Conservation (phyloP, 2,888 invertebrate genomes). For the Yponomeuta evonymella region DNA sequence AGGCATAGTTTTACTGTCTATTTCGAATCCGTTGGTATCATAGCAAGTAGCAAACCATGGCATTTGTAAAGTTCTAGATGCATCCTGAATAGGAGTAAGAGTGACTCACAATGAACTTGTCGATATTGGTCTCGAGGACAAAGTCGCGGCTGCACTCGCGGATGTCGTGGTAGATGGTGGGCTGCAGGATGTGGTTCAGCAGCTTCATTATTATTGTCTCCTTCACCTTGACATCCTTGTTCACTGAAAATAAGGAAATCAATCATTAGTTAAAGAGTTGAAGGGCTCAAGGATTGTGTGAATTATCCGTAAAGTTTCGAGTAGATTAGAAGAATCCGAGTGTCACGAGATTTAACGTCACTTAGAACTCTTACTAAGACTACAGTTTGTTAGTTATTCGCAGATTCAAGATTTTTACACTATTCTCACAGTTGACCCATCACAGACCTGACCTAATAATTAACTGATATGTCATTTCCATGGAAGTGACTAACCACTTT, state of each 20-base stretch:
- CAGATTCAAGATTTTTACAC: too few species aligned
- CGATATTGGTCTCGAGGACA: constrained; percentile 74
- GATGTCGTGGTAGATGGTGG: constrained; percentile 76
- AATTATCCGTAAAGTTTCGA: too few species aligned
- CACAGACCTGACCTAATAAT: too few species aligned
- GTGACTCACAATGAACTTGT: constrained; percentile 69
- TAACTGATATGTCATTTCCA: too few species aligned
- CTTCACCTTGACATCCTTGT: constrained; percentile 65
- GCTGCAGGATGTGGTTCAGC: constrained; percentile 78
- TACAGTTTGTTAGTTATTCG: too few species aligned
- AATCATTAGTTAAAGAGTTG: background rate
- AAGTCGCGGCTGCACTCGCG: constrained; percentile 76
- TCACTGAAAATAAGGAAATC: background rate
- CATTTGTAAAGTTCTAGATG: background rate
- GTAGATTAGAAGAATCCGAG: too few species aligned
- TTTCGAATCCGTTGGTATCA: background rate
- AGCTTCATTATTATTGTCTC: constrained; percentile 76
- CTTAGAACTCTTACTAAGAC: too few species aligned
- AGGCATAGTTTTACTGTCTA: too few species aligned
- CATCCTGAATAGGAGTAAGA: background rate
- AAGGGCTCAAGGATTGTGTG: too few species aligned
- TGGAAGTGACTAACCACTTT: too few species aligned
- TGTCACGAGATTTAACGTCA: too few species aligned
- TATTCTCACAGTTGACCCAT: too few species aligned
- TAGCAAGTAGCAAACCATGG: constrained; percentile 3